A percentile compares a stretch with the other conserved stretches of the same genome.
phyloP scores from a whole-genome alignment of 2,113 vertebrate species.

The Paramormyrops kingsleyae region DNA sequence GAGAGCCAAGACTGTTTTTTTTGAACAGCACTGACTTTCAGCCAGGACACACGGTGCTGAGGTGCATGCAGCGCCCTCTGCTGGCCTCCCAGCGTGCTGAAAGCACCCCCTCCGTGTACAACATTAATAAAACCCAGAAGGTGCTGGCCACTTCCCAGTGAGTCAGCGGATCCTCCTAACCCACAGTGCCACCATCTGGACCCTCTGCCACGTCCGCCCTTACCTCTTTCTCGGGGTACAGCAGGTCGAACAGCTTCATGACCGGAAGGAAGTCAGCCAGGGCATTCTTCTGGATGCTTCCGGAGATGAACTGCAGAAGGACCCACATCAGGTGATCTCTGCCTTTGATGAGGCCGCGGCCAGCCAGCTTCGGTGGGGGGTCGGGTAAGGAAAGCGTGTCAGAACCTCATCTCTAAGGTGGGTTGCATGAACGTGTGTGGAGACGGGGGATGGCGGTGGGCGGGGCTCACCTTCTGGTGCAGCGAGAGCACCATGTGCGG shows the following conservation, averaged over 20 bases:
- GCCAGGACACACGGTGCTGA: neutral
- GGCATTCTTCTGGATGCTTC: constrained; percentile 97
- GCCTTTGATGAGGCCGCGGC: constrained; percentile 94
- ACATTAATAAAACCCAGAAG: neutral
- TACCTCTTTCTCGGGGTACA: constrained; percentile 98
- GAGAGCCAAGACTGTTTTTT: neutral
- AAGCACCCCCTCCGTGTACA: neutral
- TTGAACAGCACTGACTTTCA: neutral
- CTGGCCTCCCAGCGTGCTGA: neutral
- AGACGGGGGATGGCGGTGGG: neutral
- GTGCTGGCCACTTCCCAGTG: too few relatives aligned
- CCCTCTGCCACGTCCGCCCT: constrained; percentile 27
- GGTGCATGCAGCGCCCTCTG: neutral
- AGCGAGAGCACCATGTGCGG: constrained; percentile 98
- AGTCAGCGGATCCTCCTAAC: neutral
- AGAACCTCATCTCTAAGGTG: neutral
- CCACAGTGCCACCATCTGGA: neutral
- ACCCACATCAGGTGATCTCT: constrained; percentile 99
- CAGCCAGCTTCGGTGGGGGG: constrained; percentile 75
- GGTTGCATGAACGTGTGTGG: neutral
- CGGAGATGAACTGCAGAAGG: constrained; percentile 94
- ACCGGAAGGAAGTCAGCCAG: constrained; percentile 94
- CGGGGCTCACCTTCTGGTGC: constrained; percentile 84
- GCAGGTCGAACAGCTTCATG: constrained; percentile 97
- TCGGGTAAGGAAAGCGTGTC: neutral